These are phyloP conservation scores for Sphaerophoria taeniata DNA, from an alignment of 2,888 invertebrate species.

Conservation along the genomic window DNA sequence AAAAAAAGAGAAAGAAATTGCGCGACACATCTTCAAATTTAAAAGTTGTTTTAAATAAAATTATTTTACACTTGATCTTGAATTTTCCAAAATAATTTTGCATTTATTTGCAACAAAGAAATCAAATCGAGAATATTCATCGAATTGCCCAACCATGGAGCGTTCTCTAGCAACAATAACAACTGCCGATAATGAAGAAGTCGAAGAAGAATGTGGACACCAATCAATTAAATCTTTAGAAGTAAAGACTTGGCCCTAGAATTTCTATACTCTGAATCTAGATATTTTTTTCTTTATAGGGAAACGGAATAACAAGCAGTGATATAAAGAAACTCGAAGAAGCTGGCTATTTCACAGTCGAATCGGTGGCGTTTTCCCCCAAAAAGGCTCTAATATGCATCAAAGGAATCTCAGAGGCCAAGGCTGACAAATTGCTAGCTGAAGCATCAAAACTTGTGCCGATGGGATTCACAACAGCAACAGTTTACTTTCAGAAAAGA, in stretches of 20 bases:
- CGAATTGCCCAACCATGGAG: conserved; percentile 59
- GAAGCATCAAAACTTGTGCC: conserved; percentile 97
- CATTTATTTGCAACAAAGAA: neutral
- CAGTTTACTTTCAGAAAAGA: conserved; percentile 96
- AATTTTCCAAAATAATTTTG: neutral
- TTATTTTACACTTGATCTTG: neutral
- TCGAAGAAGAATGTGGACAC: conserved; percentile 88
- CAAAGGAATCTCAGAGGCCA: conserved; percentile 98
- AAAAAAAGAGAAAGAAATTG: conserved; percentile 2
- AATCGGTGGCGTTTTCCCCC: conserved; percentile 96
- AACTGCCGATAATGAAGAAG: conserved; percentile 84
- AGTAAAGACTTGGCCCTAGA: conserved; percentile 83
- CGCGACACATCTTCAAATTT: conserved; percentile 54
- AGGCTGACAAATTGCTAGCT: conserved; percentile 95
- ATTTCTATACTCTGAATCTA: neutral
- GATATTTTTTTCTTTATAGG: conserved; percentile 84
- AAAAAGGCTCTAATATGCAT: conserved; percentile 94
- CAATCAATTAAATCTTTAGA: conserved; percentile 88
- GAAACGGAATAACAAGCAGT: conserved; percentile 93
- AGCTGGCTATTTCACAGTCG: conserved; percentile 97
- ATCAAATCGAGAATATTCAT: neutral
- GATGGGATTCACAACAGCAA: conserved; percentile 99
- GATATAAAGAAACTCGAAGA: conserved; percentile 97
- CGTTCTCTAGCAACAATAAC: conserved; percentile 83
- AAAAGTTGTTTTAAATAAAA: conserved; percentile 34